Percentiles rank a stretch among this genome's conserved stretches.
phyloP scores from a whole-genome alignment of 2,888 invertebrate genomes.

The Troides helena region DNA sequence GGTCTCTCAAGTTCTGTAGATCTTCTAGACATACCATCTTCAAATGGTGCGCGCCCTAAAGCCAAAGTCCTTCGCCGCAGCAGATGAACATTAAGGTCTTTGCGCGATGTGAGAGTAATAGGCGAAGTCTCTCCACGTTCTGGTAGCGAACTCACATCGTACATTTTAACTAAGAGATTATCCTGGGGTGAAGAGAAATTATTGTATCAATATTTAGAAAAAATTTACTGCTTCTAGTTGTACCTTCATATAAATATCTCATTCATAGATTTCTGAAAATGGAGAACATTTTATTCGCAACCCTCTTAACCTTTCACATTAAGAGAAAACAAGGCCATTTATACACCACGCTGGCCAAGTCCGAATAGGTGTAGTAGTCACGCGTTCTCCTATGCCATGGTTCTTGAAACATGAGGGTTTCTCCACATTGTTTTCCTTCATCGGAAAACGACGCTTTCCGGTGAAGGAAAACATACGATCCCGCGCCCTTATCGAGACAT shows the following conservation, averaged over 20 bases:
- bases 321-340: too few species aligned
- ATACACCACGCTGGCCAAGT: too few species aligned
- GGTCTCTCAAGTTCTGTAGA: slow-evolving; percentile 69
- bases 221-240: background rate
- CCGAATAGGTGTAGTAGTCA: too few species aligned
- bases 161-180: slow-evolving; percentile 62
- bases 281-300: background rate
- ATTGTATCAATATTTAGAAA: background rate
- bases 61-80: slow-evolving; percentile 63
- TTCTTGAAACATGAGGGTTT: too few species aligned
- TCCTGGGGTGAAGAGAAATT: slow-evolving; percentile 46
- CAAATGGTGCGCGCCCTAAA: slow-evolving; percentile 65
- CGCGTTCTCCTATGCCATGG: too few species aligned
- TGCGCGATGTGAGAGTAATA: slow-evolving; percentile 49
- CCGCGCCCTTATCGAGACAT: too few species aligned
- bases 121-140: slow-evolving; percentile 46
- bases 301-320: background rate
- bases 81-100: slow-evolving; percentile 62
- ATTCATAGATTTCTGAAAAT: too few species aligned
- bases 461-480: too few species aligned
- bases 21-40: slow-evolving; percentile 56
- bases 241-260: too few species aligned
- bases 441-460: too few species aligned
- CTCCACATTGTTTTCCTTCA: too few species aligned
- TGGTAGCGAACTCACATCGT: slow-evolving; percentile 50